A percentile compares a stretch with the other conserved stretches of the same genome.
These are phyloP conservation scores for Ectobius pallidus DNA, from an alignment of 2,888 invertebrate species.

Conservation along the genomic window DNA sequence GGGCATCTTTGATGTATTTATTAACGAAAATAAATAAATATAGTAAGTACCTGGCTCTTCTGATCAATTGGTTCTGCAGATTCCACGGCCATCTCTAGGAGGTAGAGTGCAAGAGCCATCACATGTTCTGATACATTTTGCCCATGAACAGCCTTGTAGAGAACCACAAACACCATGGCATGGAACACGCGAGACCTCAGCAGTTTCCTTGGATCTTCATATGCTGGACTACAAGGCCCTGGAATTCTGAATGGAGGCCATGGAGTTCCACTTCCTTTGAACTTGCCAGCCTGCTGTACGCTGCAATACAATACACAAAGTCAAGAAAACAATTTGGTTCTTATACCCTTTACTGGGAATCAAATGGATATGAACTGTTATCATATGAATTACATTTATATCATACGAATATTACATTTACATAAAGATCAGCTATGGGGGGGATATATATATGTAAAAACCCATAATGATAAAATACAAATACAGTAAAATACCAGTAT, in stretches of 20 bases:
- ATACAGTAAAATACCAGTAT: no score
- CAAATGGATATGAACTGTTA: no score
- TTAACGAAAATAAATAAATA: no score
- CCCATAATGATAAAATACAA: no score
- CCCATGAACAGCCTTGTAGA: conserved; percentile 81
- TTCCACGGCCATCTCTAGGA: conserved; percentile 82
- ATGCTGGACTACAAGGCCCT: conserved; percentile 64
- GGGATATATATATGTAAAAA: no score
- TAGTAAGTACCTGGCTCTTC: conserved; percentile 47
- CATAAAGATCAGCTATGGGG: no score
- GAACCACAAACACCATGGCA: conserved; percentile 77
- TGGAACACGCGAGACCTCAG: conserved; percentile 69
- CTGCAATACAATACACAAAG: conserved; percentile 51
- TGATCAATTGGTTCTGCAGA: conserved; percentile 50
- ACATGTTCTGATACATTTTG: conserved; percentile 84
- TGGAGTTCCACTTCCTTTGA: conserved; percentile 61
- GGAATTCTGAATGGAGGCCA: conserved; percentile 87
- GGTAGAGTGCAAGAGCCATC: conserved; percentile 82
- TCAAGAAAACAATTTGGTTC: no score
- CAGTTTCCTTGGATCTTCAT: conserved; percentile 70
- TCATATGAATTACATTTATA: no score
- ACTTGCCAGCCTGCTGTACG: conserved; percentile 65
- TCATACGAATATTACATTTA: no score
- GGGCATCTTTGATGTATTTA: no score
- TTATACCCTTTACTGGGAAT: no score